Evolutionary conservation across 1,140 invertebrate genomes (phyloP).

Genomic region (Diplogasteroides magnus): DNA sequence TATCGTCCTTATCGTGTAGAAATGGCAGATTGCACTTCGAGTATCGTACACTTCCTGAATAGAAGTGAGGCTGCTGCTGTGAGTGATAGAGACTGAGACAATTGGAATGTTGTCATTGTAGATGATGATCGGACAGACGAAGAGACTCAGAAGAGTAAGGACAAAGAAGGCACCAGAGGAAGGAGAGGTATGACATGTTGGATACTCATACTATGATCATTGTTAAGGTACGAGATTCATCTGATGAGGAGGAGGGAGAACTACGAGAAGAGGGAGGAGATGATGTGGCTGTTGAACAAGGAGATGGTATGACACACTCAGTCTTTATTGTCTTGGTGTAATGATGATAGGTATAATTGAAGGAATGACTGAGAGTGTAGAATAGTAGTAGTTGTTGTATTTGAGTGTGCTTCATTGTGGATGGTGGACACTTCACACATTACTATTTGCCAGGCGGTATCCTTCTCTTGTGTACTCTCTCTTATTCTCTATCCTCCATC

Average conservation of each 20-base stretch:
- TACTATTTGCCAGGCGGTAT: no score
- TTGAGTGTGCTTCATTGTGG: not conserved
- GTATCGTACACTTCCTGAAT: conserved; percentile 11
- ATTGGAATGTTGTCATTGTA: not conserved
- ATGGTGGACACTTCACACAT: no score
- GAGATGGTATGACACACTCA: not conserved
- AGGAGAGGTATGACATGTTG: conserved; percentile 1
- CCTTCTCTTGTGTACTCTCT: not conserved
- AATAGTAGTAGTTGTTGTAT: not conserved
- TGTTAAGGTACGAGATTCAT: conserved; percentile 12
- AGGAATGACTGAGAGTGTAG: not conserved
- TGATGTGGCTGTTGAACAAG: conserved; percentile 10
- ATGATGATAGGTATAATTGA: not conserved
- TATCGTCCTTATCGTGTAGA: conserved; percentile 9
- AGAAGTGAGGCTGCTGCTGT: conserved; percentile 14
- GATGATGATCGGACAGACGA: conserved; percentile 21
- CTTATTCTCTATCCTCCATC: not conserved
- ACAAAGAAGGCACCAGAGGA: conserved; percentile 17
- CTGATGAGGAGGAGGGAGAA: conserved; percentile 21
- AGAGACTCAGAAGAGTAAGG: conserved; percentile 12
- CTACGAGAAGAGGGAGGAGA: conserved; percentile 15
- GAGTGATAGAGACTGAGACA: not conserved
- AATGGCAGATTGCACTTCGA: not conserved
- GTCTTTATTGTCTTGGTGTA: not conserved
- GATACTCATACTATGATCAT: not conserved